Percentiles rank a stretch among this genome's conserved stretches.
phyloP scores from a whole-genome alignment of 2,797 vertebrate genomes.

The Tenualosa ilisha region DNA sequence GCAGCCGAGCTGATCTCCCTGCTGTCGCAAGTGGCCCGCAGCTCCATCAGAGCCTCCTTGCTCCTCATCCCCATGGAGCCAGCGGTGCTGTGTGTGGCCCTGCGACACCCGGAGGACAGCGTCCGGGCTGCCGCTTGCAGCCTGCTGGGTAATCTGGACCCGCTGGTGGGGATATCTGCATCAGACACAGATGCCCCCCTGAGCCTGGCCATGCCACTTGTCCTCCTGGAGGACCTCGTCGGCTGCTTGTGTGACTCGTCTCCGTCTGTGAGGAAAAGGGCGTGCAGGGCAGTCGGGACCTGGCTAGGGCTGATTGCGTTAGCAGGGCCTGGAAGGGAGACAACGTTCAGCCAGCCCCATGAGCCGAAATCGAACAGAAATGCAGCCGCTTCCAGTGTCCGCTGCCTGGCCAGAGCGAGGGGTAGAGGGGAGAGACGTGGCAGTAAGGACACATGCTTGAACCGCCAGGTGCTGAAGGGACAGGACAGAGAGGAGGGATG shows the following conservation, averaged over 20 bases:
- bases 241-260: conserved; percentile 63
- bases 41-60: conserved; percentile 56
- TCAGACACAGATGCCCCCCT: conserved; percentile 34
- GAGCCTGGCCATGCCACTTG: conserved; percentile 47
- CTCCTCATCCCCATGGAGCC: conserved; percentile 64
- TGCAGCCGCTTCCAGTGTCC: neutral
- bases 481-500: conserved; percentile 53
- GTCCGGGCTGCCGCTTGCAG: conserved; percentile 81
- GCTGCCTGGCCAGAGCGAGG: conserved; percentile 34
- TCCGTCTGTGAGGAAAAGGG: conserved; percentile 61
- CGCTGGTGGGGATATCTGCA: conserved; percentile 44
- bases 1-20: conserved; percentile 81
- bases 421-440: conserved; percentile 35
- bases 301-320: conserved; percentile 68
- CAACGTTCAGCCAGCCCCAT: neutral
- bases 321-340: conserved; percentile 27
- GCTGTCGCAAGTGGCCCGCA: conserved; percentile 74
- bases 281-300: conserved; percentile 71
- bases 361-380: neutral
- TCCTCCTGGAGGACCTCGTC: conserved; percentile 64
- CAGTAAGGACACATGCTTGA: neutral
- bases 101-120: conserved; percentile 71
- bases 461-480: conserved; percentile 19
- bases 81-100: conserved; percentile 67
- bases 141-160: conserved; percentile 78